A percentile compares a stretch with the other conserved stretches of the same genome.
These are phyloP conservation scores for Arothron firmamentum DNA, from an alignment of 2,113 vertebrate species.

Conservation along the genomic window DNA sequence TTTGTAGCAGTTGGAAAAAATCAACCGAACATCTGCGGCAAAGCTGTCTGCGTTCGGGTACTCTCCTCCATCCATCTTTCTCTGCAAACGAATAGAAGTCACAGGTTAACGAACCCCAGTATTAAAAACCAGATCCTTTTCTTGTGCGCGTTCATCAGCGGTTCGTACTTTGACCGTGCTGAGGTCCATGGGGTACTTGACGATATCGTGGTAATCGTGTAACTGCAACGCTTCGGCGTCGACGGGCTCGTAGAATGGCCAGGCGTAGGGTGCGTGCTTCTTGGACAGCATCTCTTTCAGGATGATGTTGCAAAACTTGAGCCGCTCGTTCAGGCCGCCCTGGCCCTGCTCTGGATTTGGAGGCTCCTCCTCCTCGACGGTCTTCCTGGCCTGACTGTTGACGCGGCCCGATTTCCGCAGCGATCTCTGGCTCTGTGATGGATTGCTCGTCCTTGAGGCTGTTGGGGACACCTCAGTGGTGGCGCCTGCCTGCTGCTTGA, in stretches of 20 bases:
- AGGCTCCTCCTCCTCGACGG: slow-evolving; percentile 78
- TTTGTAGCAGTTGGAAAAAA: slow-evolving; percentile 99
- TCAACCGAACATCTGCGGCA: slow-evolving; percentile 90
- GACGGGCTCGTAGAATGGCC: slow-evolving; percentile 98
- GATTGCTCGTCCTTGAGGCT: slow-evolving; percentile 78
- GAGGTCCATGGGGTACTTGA: slow-evolving; percentile 98
- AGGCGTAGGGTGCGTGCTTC: slow-evolving; percentile 88
- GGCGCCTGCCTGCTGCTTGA: slow-evolving; percentile 84
- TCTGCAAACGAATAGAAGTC: slow-evolving; percentile 68
- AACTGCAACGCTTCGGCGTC: slow-evolving; percentile 88
- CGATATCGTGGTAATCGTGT: slow-evolving; percentile 94
- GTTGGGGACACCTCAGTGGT: slow-evolving; percentile 79
- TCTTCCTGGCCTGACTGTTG: slow-evolving; percentile 80
- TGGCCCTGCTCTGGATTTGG: slow-evolving; percentile 70
- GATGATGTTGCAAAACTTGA: slow-evolving; percentile 87
- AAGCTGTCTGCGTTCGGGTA: slow-evolving; percentile 89
- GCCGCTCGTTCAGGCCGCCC: slow-evolving; percentile 79
- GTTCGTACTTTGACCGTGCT: slow-evolving; percentile 87
- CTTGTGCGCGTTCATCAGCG: no score
- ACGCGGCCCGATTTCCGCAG: slow-evolving; percentile 77
- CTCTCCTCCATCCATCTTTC: slow-evolving; percentile 89
- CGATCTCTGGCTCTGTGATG: slow-evolving; percentile 77
- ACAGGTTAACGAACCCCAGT: not conserved
- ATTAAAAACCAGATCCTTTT: not conserved
- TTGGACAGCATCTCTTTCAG: slow-evolving; percentile 94